Evolutionary conservation across 2,797 vertebrate species (phyloP).

Genomic region (Crocidura indochinensis): DNA sequence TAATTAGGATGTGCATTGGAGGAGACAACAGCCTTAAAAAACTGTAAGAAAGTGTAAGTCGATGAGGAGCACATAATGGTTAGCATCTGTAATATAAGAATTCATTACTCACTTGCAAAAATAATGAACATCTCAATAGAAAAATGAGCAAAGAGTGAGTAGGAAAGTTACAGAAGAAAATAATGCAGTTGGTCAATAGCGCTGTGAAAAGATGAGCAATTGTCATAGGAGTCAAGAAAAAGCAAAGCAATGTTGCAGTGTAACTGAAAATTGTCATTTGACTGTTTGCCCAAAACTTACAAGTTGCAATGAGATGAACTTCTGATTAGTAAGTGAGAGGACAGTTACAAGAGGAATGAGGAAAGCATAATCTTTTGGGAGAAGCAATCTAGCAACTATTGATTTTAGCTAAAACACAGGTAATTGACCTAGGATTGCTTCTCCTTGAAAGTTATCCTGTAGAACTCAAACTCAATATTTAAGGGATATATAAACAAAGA

Average conservation of each 20-base stretch:
- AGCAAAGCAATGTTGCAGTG: not conserved
- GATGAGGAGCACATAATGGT: not conserved
- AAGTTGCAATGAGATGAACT: not conserved
- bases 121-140: slow-evolving; percentile 9
- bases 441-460: not conserved
- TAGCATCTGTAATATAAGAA: not conserved
- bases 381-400: not conserved
- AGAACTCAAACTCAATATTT: not conserved
- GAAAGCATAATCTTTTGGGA: not conserved
- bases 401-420: not conserved
- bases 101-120: not conserved
- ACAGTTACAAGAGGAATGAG: not conserved
- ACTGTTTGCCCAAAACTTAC: slow-evolving; percentile 15
- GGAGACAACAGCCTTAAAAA: not conserved
- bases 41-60: not conserved
- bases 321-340: not conserved
- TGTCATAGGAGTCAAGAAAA: slow-evolving; percentile 42
- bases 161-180: not conserved
- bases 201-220: not conserved
- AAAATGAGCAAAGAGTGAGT: not conserved
- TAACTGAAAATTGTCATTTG: slow-evolving; percentile 13
- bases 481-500: not conserved
- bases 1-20: too few species aligned
- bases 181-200: not conserved
- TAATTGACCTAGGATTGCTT: not conserved